A percentile compares a stretch with the other conserved stretches of the same genome.
These are phyloP conservation scores for Reticulitermes lucifugus DNA, from an alignment of 2,888 invertebrate species.

Conservation along the genomic window DNA sequence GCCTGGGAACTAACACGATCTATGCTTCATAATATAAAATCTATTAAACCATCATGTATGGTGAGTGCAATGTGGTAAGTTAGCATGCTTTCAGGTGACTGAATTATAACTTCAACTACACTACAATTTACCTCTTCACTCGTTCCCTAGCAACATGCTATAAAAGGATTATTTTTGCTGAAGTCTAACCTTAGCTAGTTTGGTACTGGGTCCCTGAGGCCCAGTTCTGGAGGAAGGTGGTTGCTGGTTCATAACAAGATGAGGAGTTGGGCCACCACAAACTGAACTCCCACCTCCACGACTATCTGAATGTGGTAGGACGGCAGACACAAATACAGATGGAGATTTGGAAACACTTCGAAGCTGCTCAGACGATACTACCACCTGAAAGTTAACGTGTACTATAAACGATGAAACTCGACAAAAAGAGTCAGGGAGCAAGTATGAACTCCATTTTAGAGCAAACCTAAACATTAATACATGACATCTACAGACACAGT, in stretches of 20 bases:
- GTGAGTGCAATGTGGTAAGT: too few relatives aligned
- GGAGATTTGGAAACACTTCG: constrained; percentile 59
- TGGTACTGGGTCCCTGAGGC: constrained; percentile 41
- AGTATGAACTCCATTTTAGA: too few relatives aligned
- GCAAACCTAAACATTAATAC: too few relatives aligned
- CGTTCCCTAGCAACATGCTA: background rate
- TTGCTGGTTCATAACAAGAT: constrained; percentile 59
- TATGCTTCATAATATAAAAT: background rate
- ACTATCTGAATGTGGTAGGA: constrained; percentile 57
- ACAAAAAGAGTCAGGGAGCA: too few relatives aligned
- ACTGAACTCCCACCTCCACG: constrained; percentile 58
- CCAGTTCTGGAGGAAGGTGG: constrained; percentile 37
- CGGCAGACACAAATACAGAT: constrained; percentile 65
- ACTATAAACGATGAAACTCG: background rate
- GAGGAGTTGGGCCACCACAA: constrained; percentile 56
- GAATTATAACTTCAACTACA: too few relatives aligned
- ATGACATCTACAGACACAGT: too few relatives aligned
- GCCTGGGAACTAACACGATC: background rate
- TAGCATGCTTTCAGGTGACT: too few relatives aligned
- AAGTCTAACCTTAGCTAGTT: constrained; percentile 47
- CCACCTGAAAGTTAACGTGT: constrained; percentile 40
- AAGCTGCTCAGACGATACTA: constrained; percentile 49
- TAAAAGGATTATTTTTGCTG: background rate
- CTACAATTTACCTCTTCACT: too few relatives aligned
- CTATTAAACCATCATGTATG: too few relatives aligned